Conservation (phyloP, 2,888 invertebrate genomes). For the Psylliodes chrysocephalus region DNA sequence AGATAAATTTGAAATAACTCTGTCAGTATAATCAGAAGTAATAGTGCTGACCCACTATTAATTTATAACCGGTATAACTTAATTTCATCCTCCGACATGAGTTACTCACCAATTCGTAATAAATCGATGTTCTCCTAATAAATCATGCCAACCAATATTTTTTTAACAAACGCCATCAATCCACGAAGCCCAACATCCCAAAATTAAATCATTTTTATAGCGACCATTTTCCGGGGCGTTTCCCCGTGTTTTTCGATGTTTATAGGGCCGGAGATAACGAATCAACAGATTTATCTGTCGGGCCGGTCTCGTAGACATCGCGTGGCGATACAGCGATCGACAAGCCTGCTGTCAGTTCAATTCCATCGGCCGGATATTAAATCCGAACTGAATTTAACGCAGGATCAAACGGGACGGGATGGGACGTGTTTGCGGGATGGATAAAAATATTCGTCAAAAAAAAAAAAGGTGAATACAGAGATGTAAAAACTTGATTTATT, state of each 20-base stretch:
- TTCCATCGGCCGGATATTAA: conserved; percentile 35
- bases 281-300: conserved; percentile 23
- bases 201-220: conserved; percentile 8
- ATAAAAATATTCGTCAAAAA: not conserved
- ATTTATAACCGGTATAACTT: no score
- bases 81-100: no score
- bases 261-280: conserved; percentile 10
- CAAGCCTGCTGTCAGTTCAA: conserved; percentile 10
- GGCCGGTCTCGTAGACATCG: conserved; percentile 1
- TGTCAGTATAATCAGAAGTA: no score
- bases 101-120: no score
- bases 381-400: conserved; percentile 21
- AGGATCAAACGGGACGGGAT: conserved; percentile 1
- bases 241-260: not conserved
- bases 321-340: not conserved
- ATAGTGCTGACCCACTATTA: no score
- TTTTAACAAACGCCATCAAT: not conserved
- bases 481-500: conserved; percentile 33
- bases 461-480: not conserved
- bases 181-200: not conserved
- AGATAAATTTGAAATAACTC: no score
- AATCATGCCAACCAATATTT: not conserved
- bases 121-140: no score
- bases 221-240: not conserved
- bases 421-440: not conserved